phyloP scores from a whole-genome alignment of 2,113 vertebrate genomes.

The Capreolus pygargus region DNA sequence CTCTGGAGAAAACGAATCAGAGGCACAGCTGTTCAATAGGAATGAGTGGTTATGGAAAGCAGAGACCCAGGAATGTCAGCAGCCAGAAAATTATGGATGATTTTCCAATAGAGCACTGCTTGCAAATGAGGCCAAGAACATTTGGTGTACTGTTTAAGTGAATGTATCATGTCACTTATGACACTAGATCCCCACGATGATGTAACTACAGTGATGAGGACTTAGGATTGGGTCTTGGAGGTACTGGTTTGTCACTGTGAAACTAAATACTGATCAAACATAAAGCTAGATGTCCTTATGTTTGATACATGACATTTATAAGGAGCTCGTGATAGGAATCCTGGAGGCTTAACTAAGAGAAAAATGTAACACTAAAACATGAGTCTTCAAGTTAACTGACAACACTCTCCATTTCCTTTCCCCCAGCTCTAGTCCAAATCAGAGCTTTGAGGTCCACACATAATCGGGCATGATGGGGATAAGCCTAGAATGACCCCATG shows the following conservation, averaged over 20 bases:
- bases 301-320: neutral
- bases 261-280: slow-evolving; percentile 1
- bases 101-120: slow-evolving; percentile 60
- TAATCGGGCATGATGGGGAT: neutral
- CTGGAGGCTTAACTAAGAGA: neutral
- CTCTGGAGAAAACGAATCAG: slow-evolving; percentile 70
- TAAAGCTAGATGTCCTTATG: neutral
- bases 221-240: neutral
- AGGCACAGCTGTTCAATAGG: slow-evolving; percentile 68
- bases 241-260: neutral
- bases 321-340: neutral
- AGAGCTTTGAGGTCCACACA: neutral
- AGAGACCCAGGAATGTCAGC: slow-evolving; percentile 39
- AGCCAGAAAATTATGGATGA: slow-evolving; percentile 64
- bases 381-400: neutral
- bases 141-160: slow-evolving; percentile 37
- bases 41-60: slow-evolving; percentile 61
- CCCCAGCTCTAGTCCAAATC: neutral
- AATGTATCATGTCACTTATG: slow-evolving; percentile 18
- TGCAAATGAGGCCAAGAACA: slow-evolving; percentile 58
- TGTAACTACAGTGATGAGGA: neutral
- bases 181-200: neutral
- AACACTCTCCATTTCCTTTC: neutral
- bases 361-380: neutral
- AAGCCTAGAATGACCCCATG: neutral